phyloP scores from a whole-genome alignment of 2,113 vertebrate species.

The Ovis aries region DNA sequence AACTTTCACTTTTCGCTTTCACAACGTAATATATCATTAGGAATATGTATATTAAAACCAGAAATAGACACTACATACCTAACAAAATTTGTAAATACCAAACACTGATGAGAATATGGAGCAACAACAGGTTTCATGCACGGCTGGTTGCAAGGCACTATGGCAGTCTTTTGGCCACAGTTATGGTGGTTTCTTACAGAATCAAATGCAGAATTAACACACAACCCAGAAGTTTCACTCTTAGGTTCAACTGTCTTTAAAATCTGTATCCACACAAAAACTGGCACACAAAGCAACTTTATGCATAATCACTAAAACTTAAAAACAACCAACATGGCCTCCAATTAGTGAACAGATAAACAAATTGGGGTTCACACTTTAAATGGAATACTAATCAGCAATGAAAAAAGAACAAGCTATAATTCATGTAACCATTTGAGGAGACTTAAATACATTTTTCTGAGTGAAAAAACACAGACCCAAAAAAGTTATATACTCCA shows the following conservation, averaged over 20 bases:
- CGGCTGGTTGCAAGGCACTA: rapidly evolving
- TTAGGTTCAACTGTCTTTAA: not conserved
- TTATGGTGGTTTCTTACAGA: not conserved
- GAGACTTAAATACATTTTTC: not conserved
- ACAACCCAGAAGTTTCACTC: too few relatives aligned
- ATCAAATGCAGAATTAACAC: not conserved
- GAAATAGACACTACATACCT: not conserved
- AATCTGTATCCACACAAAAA: not conserved
- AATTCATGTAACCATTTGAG: not conserved
- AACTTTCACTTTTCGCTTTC: not conserved
- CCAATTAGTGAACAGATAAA: not conserved
- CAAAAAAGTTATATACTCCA: not conserved
- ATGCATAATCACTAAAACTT: not conserved
- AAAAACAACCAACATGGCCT: not conserved
- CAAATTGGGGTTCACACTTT: not conserved
- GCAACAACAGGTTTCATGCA: not conserved
- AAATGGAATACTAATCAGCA: not conserved
- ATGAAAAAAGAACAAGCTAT: not conserved
- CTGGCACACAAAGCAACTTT: not conserved
- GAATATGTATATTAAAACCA: not conserved
- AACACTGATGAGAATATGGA: not conserved
- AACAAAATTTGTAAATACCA: not conserved
- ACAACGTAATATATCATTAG: not conserved
- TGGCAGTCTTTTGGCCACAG: not conserved
- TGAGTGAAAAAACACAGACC: not conserved